These are phyloP conservation scores for Saturnia pavonia DNA, from an alignment of 2,888 invertebrate species.

Conservation along the genomic window DNA sequence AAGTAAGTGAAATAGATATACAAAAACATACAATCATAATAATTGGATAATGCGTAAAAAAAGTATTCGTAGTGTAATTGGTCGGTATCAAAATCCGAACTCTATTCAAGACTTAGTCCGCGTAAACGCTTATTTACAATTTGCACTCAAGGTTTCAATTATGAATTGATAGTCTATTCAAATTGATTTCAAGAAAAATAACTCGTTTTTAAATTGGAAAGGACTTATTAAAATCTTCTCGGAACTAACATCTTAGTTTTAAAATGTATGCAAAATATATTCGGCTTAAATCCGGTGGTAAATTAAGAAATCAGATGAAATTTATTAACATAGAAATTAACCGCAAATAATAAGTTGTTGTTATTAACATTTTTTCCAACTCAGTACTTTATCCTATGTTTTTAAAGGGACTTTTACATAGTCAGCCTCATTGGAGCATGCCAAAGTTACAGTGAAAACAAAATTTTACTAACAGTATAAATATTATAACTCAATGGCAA, in stretches of 20 bases:
- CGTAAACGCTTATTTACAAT: slow-evolving; percentile 1
- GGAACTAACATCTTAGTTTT: not conserved
- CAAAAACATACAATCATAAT: not conserved
- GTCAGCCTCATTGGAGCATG: too few species aligned
- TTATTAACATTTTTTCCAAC: too few species aligned
- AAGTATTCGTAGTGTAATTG: not conserved
- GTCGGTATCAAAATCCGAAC: not conserved
- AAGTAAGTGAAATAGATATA: too few species aligned
- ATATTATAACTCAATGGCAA: too few species aligned
- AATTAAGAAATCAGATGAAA: too few species aligned
- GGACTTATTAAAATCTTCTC: not conserved
- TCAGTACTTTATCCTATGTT: too few species aligned
- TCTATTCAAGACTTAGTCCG: not conserved
- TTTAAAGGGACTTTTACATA: too few species aligned
- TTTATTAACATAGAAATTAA: too few species aligned
- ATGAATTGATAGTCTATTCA: not conserved
- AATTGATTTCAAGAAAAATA: slow-evolving; percentile 5
- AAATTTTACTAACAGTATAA: too few species aligned
- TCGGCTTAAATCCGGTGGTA: too few species aligned
- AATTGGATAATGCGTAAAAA: not conserved
- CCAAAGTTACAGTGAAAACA: too few species aligned
- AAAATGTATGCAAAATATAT: not conserved
- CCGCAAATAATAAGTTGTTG: too few species aligned
- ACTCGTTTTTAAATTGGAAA: not conserved
- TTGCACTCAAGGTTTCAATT: slow-evolving; percentile 1